These are phyloP conservation scores for Origma solitaria DNA, from an alignment of 2,113 vertebrate genomes.

Conservation along the genomic window DNA sequence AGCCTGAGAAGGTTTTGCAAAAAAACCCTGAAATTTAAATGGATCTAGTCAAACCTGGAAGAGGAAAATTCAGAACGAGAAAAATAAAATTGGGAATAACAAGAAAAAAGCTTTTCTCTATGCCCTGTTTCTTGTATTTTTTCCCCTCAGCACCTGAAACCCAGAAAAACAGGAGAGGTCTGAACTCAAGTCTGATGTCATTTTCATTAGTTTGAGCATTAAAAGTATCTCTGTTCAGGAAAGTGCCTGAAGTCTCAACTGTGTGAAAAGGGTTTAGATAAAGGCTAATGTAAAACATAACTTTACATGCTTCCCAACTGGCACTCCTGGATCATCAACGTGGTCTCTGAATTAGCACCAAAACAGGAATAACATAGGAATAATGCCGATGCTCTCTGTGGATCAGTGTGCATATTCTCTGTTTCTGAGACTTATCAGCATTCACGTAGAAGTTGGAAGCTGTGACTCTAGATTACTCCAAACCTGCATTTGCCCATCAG, in stretches of 20 bases:
- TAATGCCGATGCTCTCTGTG: background rate
- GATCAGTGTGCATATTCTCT: accelerated
- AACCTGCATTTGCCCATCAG: background rate
- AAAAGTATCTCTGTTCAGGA: background rate
- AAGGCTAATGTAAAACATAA: background rate
- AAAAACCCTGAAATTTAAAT: background rate
- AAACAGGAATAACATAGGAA: background rate
- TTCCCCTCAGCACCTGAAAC: background rate
- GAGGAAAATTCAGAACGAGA: background rate
- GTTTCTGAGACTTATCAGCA: background rate
- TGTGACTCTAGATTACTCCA: background rate
- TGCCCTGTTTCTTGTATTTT: background rate
- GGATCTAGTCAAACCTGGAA: background rate
- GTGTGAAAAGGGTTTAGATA: background rate
- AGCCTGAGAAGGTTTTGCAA: background rate
- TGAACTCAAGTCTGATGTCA: background rate
- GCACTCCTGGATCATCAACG: background rate
- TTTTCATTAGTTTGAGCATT: background rate
- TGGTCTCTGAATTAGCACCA: background rate
- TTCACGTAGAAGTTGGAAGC: background rate
- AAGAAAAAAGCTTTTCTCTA: background rate
- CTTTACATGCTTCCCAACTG: background rate
- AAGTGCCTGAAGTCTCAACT: background rate
- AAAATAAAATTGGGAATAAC: background rate
- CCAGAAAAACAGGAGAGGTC: background rate